Evolutionary conservation across 2,797 vertebrate species (phyloP).

Genomic region (Scyliorhinus canicula): DNA sequence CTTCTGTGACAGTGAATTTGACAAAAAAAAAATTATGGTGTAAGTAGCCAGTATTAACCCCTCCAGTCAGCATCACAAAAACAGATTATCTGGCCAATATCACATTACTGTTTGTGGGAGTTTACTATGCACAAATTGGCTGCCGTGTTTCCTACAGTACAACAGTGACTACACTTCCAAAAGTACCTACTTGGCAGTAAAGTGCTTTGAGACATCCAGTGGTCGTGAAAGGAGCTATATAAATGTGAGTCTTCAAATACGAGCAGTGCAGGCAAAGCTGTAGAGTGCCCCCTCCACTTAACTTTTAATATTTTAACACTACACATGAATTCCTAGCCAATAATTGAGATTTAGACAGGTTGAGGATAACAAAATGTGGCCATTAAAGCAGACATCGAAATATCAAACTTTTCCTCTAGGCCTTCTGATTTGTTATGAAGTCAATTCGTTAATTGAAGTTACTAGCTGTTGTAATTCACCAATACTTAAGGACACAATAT

Average conservation of each 20-base stretch:
- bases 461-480: background rate
- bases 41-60: background rate
- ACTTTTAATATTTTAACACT: background rate
- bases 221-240: background rate
- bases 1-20: background rate
- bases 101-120: background rate
- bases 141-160: no score
- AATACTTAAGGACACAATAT: background rate
- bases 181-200: background rate
- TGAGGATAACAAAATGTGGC: background rate
- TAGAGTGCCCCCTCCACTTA: background rate
- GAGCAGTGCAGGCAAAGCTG: background rate
- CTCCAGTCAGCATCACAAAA: no score
- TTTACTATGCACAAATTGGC: no score
- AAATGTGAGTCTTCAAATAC: background rate
- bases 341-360: background rate
- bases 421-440: background rate
- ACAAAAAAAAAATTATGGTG: background rate
- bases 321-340: background rate
- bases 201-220: background rate
- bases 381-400: background rate
- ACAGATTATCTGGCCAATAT: background rate
- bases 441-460: background rate
- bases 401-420: background rate
- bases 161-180: no score